These are phyloP conservation scores for Chaetophractus vellerosus DNA, from an alignment of 2,797 vertebrate genomes.

Conservation along the genomic window DNA sequence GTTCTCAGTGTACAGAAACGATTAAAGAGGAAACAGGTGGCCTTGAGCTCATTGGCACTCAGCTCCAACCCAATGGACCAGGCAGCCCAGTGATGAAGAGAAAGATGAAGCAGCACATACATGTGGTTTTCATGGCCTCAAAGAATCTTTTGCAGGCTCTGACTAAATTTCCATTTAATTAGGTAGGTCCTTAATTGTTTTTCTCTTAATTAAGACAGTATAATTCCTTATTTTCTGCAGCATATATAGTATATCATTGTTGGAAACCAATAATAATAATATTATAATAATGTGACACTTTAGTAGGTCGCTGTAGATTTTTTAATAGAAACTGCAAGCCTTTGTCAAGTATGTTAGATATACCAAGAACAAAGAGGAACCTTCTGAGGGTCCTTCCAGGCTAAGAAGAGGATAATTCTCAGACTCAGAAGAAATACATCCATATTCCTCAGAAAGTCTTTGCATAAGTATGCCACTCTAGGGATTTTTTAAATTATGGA, in stretches of 20 bases:
- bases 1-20: not conserved
- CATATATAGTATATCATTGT: not conserved
- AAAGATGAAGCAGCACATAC: not conserved
- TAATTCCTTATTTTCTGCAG: not conserved
- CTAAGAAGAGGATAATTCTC: conserved; percentile 5
- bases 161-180: not conserved
- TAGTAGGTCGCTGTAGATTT: not conserved
- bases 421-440: conserved; percentile 23
- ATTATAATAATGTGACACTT: not conserved
- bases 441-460: not conserved
- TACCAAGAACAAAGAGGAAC: not conserved
- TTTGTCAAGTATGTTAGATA: not conserved
- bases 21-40: not conserved
- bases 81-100: not conserved
- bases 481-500: not conserved
- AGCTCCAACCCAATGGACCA: not conserved
- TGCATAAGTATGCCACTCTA: not conserved
- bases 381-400: not conserved
- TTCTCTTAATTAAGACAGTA: not conserved
- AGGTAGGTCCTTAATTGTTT: not conserved
- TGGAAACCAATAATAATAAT: not conserved
- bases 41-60: not conserved
- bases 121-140: not conserved
- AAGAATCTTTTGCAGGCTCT: not conserved
- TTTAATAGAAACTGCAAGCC: conserved; percentile 30